Evolutionary conservation across 1,140 invertebrate genomes (phyloP).

Genomic region (Drosophila biarmipes): DNA sequence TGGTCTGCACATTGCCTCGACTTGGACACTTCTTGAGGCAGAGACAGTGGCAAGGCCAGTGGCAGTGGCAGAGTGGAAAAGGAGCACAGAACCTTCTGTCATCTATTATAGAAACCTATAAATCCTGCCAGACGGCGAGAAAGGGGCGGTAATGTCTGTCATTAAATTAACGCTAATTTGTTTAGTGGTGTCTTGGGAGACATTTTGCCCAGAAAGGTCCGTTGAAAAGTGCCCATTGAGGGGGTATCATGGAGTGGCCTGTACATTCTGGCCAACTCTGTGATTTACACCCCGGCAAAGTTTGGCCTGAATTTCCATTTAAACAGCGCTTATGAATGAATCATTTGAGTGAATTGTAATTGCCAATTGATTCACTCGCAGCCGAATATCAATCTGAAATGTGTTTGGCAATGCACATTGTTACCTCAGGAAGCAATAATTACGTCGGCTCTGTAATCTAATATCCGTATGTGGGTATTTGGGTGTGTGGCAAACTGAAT

Average conservation of each 20-base stretch:
- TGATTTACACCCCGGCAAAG: conserved; percentile 32
- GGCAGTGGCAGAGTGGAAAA: conserved; percentile 3
- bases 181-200: conserved; percentile 81
- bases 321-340: conserved; percentile 23
- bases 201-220: conserved; percentile 44
- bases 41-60: background rate
- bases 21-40: conserved; percentile 20
- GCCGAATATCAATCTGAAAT: conserved; percentile 23
- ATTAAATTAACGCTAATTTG: conserved; percentile 83
- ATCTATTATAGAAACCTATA: conserved; percentile 58
- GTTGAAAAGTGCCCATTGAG: conserved; percentile 54
- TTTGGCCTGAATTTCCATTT: conserved; percentile 42
- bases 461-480: conserved; percentile 51
- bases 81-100: conserved; percentile 40
- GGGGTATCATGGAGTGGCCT: conserved; percentile 24
- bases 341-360: conserved; percentile 37
- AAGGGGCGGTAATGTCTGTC: conserved; percentile 68
- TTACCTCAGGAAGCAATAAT: conserved; percentile 68
- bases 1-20: conserved; percentile 43
- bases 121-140: conserved; percentile 52
- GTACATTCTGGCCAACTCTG: conserved; percentile 25
- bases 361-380: conserved; percentile 33
- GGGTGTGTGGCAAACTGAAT: conserved; percentile 12
- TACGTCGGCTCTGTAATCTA: conserved; percentile 62
- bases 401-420: conserved; percentile 41